These are phyloP conservation scores for Synanthedon andrenaeformis DNA, from an alignment of 2,888 invertebrate genomes.

Conservation along the genomic window DNA sequence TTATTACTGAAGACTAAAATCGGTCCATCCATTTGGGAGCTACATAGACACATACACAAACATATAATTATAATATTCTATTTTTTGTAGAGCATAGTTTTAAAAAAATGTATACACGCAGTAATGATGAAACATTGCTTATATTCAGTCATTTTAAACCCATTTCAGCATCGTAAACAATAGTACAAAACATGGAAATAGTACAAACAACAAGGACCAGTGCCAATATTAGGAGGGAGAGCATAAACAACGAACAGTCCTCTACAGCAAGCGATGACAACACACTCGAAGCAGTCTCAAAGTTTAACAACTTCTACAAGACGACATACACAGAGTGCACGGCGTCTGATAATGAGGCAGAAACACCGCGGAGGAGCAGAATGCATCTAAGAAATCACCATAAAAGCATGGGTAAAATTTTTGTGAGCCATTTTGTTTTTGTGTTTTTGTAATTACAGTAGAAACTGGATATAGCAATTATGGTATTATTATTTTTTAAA, in stretches of 20 bases:
- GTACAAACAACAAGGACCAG: conserved; percentile 22
- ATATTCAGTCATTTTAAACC: not conserved
- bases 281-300: conserved; percentile 13
- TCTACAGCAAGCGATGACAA: conserved; percentile 48
- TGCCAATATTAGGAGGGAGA: conserved; percentile 16
- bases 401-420: conserved; percentile 51
- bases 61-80: too few species aligned
- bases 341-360: conserved; percentile 41
- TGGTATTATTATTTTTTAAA: too few species aligned
- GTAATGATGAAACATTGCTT: too few species aligned
- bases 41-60: too few species aligned
- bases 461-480: too few species aligned
- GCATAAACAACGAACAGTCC: conserved; percentile 47
- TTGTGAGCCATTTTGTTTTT: conserved; percentile 16
- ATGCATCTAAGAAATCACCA: conserved; percentile 28
- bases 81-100: too few species aligned
- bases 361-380: conserved; percentile 13
- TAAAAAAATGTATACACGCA: too few species aligned
- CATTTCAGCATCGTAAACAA: not conserved
- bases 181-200: conserved; percentile 37
- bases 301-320: conserved; percentile 38
- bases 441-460: too few species aligned
- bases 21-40: too few species aligned
- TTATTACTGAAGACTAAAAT: too few species aligned
- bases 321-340: conserved; percentile 30